Percentiles rank a stretch among this genome's conserved stretches.
phyloP scores from a whole-genome alignment of 2,888 invertebrate genomes.

The Rhagium mordax region DNA sequence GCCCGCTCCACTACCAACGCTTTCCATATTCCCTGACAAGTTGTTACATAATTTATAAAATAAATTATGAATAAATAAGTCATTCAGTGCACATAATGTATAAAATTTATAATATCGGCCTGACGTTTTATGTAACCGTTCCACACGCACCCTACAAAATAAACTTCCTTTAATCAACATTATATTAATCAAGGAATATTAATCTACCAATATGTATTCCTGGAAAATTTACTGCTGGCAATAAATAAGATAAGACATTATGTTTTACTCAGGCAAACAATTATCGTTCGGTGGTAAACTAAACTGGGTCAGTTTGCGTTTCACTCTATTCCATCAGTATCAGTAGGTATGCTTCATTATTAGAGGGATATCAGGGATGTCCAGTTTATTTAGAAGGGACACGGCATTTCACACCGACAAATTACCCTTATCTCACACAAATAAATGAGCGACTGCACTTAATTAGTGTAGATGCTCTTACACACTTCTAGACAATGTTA shows the following conservation, averaged over 20 bases:
- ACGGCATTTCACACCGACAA: background rate
- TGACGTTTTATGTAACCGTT: background rate
- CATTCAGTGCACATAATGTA: background rate
- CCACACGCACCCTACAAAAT: constrained; percentile 7
- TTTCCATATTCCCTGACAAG: background rate
- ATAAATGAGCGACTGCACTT: background rate
- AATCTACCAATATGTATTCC: constrained; percentile 23
- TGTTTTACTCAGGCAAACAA: constrained; percentile 31
- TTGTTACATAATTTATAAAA: background rate
- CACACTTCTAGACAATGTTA: no score
- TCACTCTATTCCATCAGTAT: constrained; percentile 30
- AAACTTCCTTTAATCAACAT: constrained; percentile 24
- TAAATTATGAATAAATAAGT: background rate
- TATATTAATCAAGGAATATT: constrained; percentile 23
- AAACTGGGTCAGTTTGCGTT: constrained; percentile 32
- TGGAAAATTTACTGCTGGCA: constrained; percentile 13
- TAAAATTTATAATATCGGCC: background rate
- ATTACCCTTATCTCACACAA: background rate
- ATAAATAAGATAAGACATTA: constrained; percentile 28
- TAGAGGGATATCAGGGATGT: background rate
- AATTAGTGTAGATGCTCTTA: background rate
- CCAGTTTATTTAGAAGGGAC: constrained; percentile 7
- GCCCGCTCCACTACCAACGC: background rate
- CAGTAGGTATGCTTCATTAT: constrained; percentile 22
- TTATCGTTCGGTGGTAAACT: constrained; percentile 14